phyloP scores from a whole-genome alignment of 2,113 vertebrate genomes.

The Eulacestoma nigropectus region DNA sequence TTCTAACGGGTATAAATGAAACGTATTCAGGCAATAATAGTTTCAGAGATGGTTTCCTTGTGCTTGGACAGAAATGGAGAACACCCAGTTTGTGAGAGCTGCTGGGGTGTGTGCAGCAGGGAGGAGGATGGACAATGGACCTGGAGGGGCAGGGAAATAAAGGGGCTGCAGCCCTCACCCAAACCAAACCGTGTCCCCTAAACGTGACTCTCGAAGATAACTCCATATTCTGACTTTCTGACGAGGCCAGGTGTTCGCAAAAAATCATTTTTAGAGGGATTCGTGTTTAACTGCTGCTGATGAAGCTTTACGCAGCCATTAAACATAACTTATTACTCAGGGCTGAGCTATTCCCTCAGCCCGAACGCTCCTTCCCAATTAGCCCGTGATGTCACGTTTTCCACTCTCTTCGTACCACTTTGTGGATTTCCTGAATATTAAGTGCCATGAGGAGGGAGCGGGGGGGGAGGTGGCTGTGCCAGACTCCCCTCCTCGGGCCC shows the following conservation, averaged over 20 bases:
- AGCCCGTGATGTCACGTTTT: slow-evolving; percentile 64
- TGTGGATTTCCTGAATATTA: slow-evolving; percentile 57
- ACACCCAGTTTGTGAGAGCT: not conserved
- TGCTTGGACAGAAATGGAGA: not conserved
- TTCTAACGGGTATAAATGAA: not conserved
- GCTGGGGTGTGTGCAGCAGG: not conserved
- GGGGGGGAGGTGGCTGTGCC: not conserved
- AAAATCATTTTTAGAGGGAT: not conserved
- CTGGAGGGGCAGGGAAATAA: not conserved
- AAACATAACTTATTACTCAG: slow-evolving; percentile 4
- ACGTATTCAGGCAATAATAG: rapidly evolving
- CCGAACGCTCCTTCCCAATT: slow-evolving; percentile 25
- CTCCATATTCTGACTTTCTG: not conserved
- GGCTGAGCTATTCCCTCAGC: slow-evolving; percentile 17
- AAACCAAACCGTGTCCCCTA: not conserved
- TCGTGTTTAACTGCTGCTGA: not conserved
- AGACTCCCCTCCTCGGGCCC: not conserved
- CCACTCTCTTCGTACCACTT: slow-evolving; percentile 45
- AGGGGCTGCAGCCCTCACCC: not conserved
- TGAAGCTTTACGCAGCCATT: slow-evolving; percentile 7
- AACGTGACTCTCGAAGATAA: not conserved
- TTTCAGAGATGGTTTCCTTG: not conserved
- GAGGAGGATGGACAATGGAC: rapidly evolving
- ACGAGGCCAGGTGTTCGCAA: slow-evolving; percentile 14
- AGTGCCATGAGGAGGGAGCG: slow-evolving; percentile 1